phyloP scores from a whole-genome alignment of 1,140 invertebrate genomes.

The Drosophila hydei region DNA sequence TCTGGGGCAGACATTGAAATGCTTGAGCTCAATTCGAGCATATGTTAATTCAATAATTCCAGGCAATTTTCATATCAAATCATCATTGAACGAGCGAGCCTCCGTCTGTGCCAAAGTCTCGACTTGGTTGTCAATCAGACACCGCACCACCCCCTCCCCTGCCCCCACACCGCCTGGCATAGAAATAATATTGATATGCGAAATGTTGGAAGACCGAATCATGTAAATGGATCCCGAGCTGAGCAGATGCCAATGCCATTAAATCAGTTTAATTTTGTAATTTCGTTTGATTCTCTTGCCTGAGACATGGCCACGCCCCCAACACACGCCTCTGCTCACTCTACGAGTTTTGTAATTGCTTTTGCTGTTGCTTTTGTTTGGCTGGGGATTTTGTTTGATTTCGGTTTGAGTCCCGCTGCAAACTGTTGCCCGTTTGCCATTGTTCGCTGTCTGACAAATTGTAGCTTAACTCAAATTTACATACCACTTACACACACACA shows the following conservation, averaged over 20 bases:
- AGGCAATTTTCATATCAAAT: conserved; percentile 83
- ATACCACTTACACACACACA: conserved; percentile 27
- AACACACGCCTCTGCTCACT: not conserved
- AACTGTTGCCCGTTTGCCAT: conserved; percentile 56
- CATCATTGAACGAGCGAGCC: conserved; percentile 55
- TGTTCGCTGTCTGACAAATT: conserved; percentile 67
- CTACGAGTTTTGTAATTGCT: conserved; percentile 64
- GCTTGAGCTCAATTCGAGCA: conserved; percentile 76
- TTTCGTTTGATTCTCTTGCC: conserved; percentile 75
- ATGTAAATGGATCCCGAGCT: conserved; percentile 30
- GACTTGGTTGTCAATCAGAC: conserved; percentile 70
- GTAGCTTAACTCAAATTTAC: conserved; percentile 62
- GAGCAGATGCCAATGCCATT: conserved; percentile 43
- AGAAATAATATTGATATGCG: conserved; percentile 33
- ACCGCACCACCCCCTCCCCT: conserved; percentile 8
- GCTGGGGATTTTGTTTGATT: conserved; percentile 76
- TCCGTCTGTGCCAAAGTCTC: conserved; percentile 33
- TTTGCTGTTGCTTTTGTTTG: conserved; percentile 70
- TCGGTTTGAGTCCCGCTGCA: conserved; percentile 55
- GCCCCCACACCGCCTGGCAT: not conserved
- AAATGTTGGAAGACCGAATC: conserved; percentile 28
- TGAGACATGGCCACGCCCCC: not conserved
- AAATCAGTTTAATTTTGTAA: conserved; percentile 79
- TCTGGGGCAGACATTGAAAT: conserved; percentile 47
- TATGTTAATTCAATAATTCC: conserved; percentile 83